Conservation (phyloP, 2,797 vertebrate genomes). For the Simalia tracyae region DNA sequence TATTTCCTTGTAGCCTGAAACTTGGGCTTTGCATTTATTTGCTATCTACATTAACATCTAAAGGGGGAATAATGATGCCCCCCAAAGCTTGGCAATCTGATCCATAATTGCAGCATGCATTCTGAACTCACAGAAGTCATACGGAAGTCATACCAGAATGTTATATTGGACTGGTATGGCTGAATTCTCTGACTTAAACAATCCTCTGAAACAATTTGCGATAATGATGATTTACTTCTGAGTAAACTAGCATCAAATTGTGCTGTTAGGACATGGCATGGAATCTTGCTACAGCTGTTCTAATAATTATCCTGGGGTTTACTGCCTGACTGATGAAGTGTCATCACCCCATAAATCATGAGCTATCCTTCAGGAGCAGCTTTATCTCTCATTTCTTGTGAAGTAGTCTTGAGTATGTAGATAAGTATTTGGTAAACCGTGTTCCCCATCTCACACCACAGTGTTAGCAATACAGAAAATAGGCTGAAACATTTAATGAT, state of each 20-base stretch:
- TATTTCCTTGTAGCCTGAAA: slow-evolving; percentile 2
- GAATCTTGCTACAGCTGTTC: neutral
- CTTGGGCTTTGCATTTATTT: neutral
- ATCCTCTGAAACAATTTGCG: no score
- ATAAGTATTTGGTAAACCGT: neutral
- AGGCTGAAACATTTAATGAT: neutral
- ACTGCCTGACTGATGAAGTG: neutral
- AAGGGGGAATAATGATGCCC: neutral
- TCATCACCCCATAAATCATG: neutral
- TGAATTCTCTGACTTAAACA: neutral
- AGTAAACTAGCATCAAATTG: neutral
- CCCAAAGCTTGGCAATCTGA: neutral
- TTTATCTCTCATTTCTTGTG: neutral
- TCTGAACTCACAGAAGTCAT: neutral
- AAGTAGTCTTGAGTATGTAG: neutral
- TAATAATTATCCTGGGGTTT: neutral
- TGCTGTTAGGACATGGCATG: neutral
- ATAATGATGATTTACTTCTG: neutral
- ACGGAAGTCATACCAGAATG: neutral
- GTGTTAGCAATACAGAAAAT: neutral
- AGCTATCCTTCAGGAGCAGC: neutral
- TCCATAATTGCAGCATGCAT: neutral
- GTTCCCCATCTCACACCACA: no score
- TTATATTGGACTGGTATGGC: neutral
- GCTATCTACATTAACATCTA: neutral